Percentiles rank a stretch among this genome's conserved stretches.
These are phyloP conservation scores for Gonioctena quinquepunctata DNA, from an alignment of 1,140 invertebrate genomes.

Conservation along the genomic window DNA sequence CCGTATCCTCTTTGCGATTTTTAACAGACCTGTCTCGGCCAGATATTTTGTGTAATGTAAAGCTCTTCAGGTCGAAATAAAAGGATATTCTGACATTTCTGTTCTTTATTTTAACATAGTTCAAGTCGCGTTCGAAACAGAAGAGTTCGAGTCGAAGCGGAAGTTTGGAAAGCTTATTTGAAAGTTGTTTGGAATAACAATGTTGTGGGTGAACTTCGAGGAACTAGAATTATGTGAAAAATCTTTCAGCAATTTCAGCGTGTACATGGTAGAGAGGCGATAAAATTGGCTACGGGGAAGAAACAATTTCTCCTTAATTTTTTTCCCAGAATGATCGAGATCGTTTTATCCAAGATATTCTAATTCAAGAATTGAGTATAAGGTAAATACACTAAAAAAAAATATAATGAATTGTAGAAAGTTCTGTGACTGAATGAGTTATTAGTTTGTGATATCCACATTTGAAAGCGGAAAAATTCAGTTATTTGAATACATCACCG, in stretches of 20 bases:
- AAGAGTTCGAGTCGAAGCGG: neutral
- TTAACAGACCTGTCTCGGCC: neutral
- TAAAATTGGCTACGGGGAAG: neutral
- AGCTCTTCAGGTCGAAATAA: neutral
- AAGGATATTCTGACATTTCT: neutral
- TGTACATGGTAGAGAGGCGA: neutral
- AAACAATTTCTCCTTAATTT: no score
- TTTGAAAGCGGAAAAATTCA: no score
- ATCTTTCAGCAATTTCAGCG: neutral
- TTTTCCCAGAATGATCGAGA: no score
- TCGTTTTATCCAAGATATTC: no score
- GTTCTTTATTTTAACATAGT: neutral
- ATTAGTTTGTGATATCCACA: no score
- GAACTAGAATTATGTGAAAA: neutral
- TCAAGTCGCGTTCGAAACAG: neutral
- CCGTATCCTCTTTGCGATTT: neutral
- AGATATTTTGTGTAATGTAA: conserved; percentile 3
- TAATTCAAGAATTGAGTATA: no score
- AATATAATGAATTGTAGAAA: no score
- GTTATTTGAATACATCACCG: no score
- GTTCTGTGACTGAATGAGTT: no score
- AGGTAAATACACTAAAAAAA: no score
- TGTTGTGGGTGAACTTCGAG: neutral
- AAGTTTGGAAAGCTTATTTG: conserved; percentile 3
- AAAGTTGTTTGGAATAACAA: conserved; percentile 3